Evolutionary conservation across 1,140 invertebrate species (phyloP), one percentile per base, ranked within the genome.

Genomic region (Rhizoglyphus robini): DNA sequence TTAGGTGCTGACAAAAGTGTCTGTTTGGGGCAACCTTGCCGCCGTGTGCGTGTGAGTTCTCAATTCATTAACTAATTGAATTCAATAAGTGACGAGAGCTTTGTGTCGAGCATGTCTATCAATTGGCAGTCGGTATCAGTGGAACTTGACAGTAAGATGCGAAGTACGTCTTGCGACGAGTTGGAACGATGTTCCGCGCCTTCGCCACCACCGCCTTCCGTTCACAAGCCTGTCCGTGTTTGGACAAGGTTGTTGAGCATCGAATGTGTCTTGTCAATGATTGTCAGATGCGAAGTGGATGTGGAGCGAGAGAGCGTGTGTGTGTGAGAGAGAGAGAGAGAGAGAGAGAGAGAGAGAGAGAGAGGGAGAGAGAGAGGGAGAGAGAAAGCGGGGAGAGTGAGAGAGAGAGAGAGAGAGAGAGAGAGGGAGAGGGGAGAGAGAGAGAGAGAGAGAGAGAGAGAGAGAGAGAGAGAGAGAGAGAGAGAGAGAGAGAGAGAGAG

Each of bases 1-100:
- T n/a, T n/a, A n/a, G n/a, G n/a, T n/a, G n/a, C n/a, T n/a, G 86
- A 88, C 73, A 86, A 89, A 74, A 78, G 86, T 18, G 86, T 88
- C 70, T 41, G 36, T 41, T 41, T 11, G 18, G 8, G 18, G 18
- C 8, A 41, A 11, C 8, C 36, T 41, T 18, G 8, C 8, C 18
- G 18, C 36, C 18, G 18, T 11, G 36, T 41, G 36, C 8, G 18
- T 41, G 8, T 11, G 18, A 41, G 8, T 18, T 11, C 18, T 41
- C 36, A 41, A 11, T 11, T 11, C 18, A 11, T 18, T 11, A 41
- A 11, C 36, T 11, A 41, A 11, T 18, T 11, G 8, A 41, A 11
- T 41, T n/a, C n/a, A n/a, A n/a, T n/a, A n/a, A n/a, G n/a, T n/a
- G n/a, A n/a, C n/a, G n/a, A n/a, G n/a, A n/a, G n/a, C n/a, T n/a